Conservation (phyloP, 2,888 invertebrate genomes). For the Hipparchia sbordonii region DNA sequence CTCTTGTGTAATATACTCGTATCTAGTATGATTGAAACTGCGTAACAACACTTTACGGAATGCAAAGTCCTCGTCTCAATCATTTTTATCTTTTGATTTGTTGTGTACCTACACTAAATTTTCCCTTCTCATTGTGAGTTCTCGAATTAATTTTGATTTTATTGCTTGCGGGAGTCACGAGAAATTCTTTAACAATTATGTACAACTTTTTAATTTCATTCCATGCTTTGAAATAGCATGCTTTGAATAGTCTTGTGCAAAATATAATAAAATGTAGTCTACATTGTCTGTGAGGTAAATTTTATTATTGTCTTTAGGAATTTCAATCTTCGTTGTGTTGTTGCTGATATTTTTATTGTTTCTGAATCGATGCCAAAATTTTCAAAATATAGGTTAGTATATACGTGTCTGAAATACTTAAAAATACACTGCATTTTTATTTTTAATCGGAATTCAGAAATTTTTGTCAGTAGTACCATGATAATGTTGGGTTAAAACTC, state of each 20-base stretch:
- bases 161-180: too few species aligned
- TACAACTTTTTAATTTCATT: too few species aligned
- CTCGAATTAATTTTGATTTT: not conserved
- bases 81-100: constrained; percentile 2
- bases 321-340: constrained; percentile 2
- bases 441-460: not conserved
- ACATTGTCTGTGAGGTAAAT: not conserved
- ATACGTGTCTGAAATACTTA: not conserved
- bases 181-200: too few species aligned
- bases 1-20: constrained; percentile 11
- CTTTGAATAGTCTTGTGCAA: too few species aligned
- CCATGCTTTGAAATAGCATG: too few species aligned
- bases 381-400: not conserved
- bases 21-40: constrained; percentile 52
- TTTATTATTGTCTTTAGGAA: not conserved
- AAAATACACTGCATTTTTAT: not conserved
- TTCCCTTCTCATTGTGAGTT: not conserved
- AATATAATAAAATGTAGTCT: too few species aligned
- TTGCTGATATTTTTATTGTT: constrained; percentile 14
- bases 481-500: not conserved
- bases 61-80: constrained; percentile 7
- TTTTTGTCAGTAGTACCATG: not conserved
- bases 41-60: constrained; percentile 40
- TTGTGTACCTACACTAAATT: too few species aligned
- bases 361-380: constrained; percentile 17